Base-by-base conservation (phyloP, 2,888 invertebrate genomes). In the Dexiosoma caninum region DNA sequence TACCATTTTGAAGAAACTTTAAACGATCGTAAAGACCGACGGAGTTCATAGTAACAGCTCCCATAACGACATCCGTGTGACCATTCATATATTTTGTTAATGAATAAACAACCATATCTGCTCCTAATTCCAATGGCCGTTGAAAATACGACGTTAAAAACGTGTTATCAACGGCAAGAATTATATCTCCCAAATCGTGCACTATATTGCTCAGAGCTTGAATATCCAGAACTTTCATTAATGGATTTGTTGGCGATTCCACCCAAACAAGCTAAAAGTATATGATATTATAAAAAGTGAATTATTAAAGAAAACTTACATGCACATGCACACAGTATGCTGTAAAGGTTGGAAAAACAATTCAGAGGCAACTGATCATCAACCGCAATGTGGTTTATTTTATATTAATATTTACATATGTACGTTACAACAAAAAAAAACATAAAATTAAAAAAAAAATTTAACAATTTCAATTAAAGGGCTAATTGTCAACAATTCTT, bases 21-120 rank as follows among this genome's bases (percentile, higher is more conserved):
- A 99, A 90, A 87, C 92, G 93, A 10, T 94, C 91, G 81, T 93
- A 94, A 2, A 98, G 85, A 51, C 93, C 93, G 46, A 95, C 93
- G 84, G 94, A 92, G 84, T 94, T 96, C 2, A 95, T 93, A 37
- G 95, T 91, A 7, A 95, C 93, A 14, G 96, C 95, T 2, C 99
- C 99, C 99, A 99, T 99, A 6, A 99, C 94, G 19, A 98, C 95
- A 91, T 99, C 99, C 0, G 97, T 95, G 91, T 99, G 99, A 0
- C 99, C 99, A 90, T 99, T 99, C 94, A 99, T 96, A 88, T 98
- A 99, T 91, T 99, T 99, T 0, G 98, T 98, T 69, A 98, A 87
- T 0, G 99, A 99, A 90, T 99, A 98, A 85, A 96, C 91, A 1
- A 95, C 95, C 69, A 98, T 91, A 89, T 99, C 98, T 1, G 97